These are phyloP conservation scores for Nymphalis urticae DNA, from an alignment of 2,888 invertebrate genomes.

Conservation along the genomic window DNA sequence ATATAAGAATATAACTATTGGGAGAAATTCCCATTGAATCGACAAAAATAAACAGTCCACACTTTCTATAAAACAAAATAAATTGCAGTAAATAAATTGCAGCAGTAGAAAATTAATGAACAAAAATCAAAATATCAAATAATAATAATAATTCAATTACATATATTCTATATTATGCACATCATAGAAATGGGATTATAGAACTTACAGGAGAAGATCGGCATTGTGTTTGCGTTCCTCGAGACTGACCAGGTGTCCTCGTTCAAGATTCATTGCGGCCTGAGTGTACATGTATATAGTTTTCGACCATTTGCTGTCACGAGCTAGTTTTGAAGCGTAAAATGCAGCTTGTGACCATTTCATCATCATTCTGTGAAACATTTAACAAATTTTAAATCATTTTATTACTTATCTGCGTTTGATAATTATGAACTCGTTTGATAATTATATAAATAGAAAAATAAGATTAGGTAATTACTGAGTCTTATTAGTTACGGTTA, in stretches of 20 bases:
- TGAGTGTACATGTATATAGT: slow-evolving; percentile 95
- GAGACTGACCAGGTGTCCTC: slow-evolving; percentile 67
- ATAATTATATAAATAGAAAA: too few species aligned
- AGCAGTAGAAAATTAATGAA: too few species aligned
- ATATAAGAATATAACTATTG: too few species aligned
- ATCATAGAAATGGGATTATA: not conserved
- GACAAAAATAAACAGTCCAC: too few species aligned
- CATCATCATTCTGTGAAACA: slow-evolving; percentile 78
- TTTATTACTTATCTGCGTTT: not conserved
- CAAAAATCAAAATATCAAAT: not conserved
- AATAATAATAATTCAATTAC: not conserved
- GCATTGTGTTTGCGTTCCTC: slow-evolving; percentile 81
- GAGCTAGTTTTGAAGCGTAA: slow-evolving; percentile 86
- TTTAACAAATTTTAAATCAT: not conserved
- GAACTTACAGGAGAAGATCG: slow-evolving; percentile 84
- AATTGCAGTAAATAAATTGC: not conserved
- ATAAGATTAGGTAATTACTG: too few species aligned
- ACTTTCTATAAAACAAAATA: not conserved
- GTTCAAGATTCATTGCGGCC: slow-evolving; percentile 91
- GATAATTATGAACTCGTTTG: not conserved
- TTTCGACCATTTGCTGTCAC: slow-evolving; percentile 94
- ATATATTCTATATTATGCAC: too few species aligned
- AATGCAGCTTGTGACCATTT: slow-evolving; percentile 90
- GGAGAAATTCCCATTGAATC: too few species aligned
- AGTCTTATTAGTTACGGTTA: too few species aligned